Evolutionary conservation across 2,888 invertebrate genomes (phyloP), one percentile per base, ranked within the genome.

Genomic region (Sesia apiformis): DNA sequence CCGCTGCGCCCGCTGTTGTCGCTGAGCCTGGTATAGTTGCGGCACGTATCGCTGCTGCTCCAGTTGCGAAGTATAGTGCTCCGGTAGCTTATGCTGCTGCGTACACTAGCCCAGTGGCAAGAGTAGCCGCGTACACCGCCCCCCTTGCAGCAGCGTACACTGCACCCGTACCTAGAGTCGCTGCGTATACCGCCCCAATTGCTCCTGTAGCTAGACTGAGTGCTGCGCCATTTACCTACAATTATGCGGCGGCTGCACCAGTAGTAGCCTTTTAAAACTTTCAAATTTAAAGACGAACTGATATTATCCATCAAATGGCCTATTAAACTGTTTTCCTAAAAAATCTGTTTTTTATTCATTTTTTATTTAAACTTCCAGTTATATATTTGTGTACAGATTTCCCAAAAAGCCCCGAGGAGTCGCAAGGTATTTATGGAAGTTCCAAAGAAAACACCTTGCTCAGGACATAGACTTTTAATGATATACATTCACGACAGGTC

Each of bases 221-320:
- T 38, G 55, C 55, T 5, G 63, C 76, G 4, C 75, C 76, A 3
- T 67, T 68, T 46, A 68, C 78, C 41, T 65, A 66, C 55, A 78
- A 72, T 57, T 68, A 76, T 39, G 65, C 74, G n/a, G 70, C 78
- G 8, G 70, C 77, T 53, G 79, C 81, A 4, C 75, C 76, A 4
- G 42, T 76, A 52, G 72, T 84, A 59, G 79, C 81, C 54, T 70
- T 78, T 56, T 80, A 76, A 79, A 56, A 52, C 53, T 49, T 52
- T 5, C 39, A 23, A 38, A 5, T 4, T 8, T 43, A 43, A 4
- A 51, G 4, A 52, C 42, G 38, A 51, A 55, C 55, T 55, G 52
- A 52, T 23, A 46, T 5, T 6, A 50, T 5, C 50, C 8, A 50
- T 23, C 8, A 40, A 52, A 40, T 52, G 40, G 5, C 40, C 40